A percentile compares a stretch with the other conserved stretches of the same genome.
Conservation (phyloP, 1,140 invertebrate genomes). For the Drosophila carrolli region DNA sequence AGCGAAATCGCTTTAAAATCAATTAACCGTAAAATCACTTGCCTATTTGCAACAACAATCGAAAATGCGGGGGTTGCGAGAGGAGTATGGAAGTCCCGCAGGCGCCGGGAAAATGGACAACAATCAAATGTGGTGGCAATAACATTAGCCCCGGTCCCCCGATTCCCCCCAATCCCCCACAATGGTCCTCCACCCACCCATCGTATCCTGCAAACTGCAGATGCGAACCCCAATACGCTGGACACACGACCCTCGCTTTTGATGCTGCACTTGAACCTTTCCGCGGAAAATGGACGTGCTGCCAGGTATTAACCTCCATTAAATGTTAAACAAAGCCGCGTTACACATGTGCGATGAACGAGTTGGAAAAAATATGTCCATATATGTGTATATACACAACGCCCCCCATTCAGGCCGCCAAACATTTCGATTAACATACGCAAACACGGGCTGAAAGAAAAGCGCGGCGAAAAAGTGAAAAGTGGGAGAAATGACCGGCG, state of each 20-base stretch:
- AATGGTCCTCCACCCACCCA: no score
- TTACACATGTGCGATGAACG: conserved; percentile 45
- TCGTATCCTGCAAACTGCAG: background rate
- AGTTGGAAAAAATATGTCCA: conserved; percentile 7
- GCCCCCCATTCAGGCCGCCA: conserved; percentile 54
- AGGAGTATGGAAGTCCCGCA: conserved; percentile 29
- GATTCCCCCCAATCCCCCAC: background rate
- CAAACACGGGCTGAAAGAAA: conserved; percentile 48
- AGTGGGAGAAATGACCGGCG: conserved; percentile 2
- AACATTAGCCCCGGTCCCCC: conserved; percentile 58
- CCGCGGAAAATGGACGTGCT: conserved; percentile 55
- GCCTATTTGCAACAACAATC: conserved; percentile 76
- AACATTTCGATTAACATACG: conserved; percentile 82
- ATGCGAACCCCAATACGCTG: conserved; percentile 8
- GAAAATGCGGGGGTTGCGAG: conserved; percentile 5
- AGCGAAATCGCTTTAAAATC: conserved; percentile 84
- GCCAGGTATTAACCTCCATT: conserved; percentile 84
- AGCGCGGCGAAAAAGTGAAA: conserved; percentile 13
- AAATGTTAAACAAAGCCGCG: conserved; percentile 83
- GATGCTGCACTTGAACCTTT: conserved; percentile 57
- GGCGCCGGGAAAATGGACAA: conserved; percentile 52
- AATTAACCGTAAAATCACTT: conserved; percentile 84
- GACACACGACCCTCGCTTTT: conserved; percentile 21
- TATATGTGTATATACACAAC: conserved; percentile 22
- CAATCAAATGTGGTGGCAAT: conserved; percentile 79